Conservation (phyloP, 2,797 vertebrate species). For the Halcyon leucocephala region DNA sequence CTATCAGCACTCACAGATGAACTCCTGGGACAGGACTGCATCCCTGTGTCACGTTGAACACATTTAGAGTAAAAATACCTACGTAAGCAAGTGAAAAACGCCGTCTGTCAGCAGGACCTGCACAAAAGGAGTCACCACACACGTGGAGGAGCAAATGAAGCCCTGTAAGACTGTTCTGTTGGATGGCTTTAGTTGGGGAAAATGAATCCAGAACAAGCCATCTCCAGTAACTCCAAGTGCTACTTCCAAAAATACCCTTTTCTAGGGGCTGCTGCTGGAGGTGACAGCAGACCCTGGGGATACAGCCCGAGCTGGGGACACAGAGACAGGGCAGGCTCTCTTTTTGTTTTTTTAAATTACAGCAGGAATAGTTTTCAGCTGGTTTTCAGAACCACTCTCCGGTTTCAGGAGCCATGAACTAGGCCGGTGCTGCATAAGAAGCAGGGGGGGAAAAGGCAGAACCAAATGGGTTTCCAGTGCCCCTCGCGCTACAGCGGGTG, state of each 20-base stretch:
- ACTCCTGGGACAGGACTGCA: background rate
- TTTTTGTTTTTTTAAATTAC: background rate
- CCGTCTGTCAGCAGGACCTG: background rate
- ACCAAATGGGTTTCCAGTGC: background rate
- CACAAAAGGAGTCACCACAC: background rate
- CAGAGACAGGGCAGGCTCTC: background rate
- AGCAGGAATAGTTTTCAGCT: background rate
- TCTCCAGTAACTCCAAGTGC: background rate
- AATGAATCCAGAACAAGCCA: background rate
- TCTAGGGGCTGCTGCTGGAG: background rate
- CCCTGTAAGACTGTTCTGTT: background rate
- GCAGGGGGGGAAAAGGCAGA: background rate
- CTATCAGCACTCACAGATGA: fast-evolving
- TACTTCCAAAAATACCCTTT: background rate
- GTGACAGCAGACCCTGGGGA: fast-evolving
- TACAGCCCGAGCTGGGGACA: fast-evolving
- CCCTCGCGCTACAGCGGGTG: background rate
- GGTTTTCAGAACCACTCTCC: background rate
- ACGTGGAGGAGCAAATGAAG: fast-evolving
- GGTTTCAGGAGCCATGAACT: background rate
- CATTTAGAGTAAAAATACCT: fast-evolving
- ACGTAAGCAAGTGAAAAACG: background rate
- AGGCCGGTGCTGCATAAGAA: background rate
- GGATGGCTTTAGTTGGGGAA: background rate
- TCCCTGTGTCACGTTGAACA: background rate